These are phyloP conservation scores for Silurus aristotelis DNA, from an alignment of 2,797 vertebrate genomes.

Conservation along the genomic window DNA sequence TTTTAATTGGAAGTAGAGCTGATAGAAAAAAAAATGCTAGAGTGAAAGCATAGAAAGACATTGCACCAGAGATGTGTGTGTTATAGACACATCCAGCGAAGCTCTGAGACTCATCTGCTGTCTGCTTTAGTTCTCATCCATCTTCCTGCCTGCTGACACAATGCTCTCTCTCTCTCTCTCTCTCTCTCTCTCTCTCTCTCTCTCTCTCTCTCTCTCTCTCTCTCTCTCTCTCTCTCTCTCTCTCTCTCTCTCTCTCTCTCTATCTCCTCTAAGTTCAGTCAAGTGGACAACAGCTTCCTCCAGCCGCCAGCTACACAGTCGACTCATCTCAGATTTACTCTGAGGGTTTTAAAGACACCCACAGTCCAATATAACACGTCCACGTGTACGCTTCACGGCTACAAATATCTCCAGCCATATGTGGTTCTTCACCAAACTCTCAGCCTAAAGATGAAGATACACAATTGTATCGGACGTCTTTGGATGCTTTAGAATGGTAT, in stretches of 20 bases:
- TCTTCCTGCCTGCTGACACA: conserved; percentile 49
- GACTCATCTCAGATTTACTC: conserved; percentile 14
- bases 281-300: conserved; percentile 46
- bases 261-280: conserved; percentile 25
- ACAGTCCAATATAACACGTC: too few species aligned
- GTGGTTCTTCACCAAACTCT: too few species aligned
- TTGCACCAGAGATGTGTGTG: conserved; percentile 11
- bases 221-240: too few species aligned
- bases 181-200: too few species aligned
- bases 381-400: background rate
- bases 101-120: conserved; percentile 49
- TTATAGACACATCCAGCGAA: conserved; percentile 32
- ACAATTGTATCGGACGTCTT: too few species aligned
- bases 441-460: too few species aligned
- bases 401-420: too few species aligned
- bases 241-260: too few species aligned
- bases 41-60: conserved; percentile 3
- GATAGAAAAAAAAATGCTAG: background rate
- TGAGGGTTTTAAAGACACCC: conserved; percentile 11
- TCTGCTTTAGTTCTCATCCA: conserved; percentile 48
- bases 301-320: conserved; percentile 9
- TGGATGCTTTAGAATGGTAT: too few species aligned
- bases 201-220: too few species aligned
- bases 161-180: conserved; percentile 22
- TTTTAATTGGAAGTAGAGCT: background rate